phyloP scores from a whole-genome alignment of 2,797 vertebrate species.

The Falco naumanni region DNA sequence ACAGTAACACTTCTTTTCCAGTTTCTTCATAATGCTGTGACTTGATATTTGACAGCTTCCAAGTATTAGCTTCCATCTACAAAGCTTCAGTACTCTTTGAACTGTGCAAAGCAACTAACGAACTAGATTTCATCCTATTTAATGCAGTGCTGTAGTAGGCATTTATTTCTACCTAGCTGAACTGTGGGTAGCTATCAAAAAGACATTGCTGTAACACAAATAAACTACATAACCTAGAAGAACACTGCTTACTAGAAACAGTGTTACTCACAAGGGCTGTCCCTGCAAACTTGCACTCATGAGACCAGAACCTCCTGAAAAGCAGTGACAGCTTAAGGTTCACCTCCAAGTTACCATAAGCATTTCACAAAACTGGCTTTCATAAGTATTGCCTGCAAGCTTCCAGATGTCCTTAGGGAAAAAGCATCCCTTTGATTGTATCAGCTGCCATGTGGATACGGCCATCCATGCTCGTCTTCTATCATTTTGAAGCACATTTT shows the following conservation, averaged over 20 bases:
- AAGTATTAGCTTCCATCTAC: not conserved
- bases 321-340: not conserved
- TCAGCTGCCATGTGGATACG: not conserved
- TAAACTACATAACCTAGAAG: not conserved
- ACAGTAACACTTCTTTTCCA: not conserved
- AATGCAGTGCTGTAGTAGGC: not conserved
- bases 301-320: not conserved
- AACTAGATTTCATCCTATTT: not conserved
- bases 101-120: not conserved
- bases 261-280: not conserved
- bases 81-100: not conserved
- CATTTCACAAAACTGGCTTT: not conserved
- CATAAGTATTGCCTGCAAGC: not conserved
- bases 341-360: not conserved
- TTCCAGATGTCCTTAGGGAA: not conserved
- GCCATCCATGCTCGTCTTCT: not conserved
- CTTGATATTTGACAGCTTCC: not conserved
- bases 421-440: not conserved
- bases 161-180: not conserved
- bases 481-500: not conserved
- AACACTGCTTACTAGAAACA: not conserved
- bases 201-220: not conserved
- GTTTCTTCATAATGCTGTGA: not conserved
- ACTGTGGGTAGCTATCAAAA: not conserved
- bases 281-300: not conserved